Conservation (phyloP, 2,797 vertebrate species). For the Sebastes iracundus region DNA sequence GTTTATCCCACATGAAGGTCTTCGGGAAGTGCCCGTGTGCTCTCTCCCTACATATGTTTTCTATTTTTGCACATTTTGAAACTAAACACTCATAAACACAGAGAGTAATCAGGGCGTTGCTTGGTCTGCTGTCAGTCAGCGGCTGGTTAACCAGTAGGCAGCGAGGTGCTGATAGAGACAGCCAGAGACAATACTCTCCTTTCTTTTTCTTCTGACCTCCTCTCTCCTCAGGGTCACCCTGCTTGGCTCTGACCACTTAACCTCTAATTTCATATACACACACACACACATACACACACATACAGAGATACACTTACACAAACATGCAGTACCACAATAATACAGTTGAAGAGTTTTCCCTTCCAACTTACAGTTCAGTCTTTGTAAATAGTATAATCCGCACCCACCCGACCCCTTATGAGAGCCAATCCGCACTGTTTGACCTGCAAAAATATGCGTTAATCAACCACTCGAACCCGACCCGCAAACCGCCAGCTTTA, state of each 20-base stretch:
- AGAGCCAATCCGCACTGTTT: no score
- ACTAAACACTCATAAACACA: slow-evolving; percentile 35
- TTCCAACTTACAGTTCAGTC: background rate
- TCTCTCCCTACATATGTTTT: background rate
- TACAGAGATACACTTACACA: slow-evolving; percentile 23
- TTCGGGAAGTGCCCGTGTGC: slow-evolving; percentile 3
- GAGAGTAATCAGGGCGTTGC: slow-evolving; percentile 20
- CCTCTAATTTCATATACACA: slow-evolving; percentile 48
- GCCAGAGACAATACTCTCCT: slow-evolving; percentile 53
- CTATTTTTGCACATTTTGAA: slow-evolving; percentile 30
- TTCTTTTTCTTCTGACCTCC: slow-evolving; percentile 55
- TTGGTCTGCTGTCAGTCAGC: slow-evolving; percentile 49
- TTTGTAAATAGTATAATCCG: background rate
- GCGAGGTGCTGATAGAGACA: slow-evolving; percentile 40
- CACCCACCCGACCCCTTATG: no score
- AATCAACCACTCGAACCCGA: no score
- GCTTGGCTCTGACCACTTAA: slow-evolving; percentile 58
- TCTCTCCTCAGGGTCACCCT: slow-evolving; percentile 49
- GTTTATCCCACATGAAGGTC: slow-evolving; percentile 5
- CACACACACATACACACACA: background rate
- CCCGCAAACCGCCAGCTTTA: no score
- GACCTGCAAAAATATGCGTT: no score
- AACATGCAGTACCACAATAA: background rate
- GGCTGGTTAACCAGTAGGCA: slow-evolving; percentile 50
- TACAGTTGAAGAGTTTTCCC: background rate